A percentile compares a stretch with the other conserved stretches of the same genome.
These are phyloP conservation scores for Chiloscyllium punctatum DNA, from an alignment of 2,797 vertebrate species.

Conservation along the genomic window DNA sequence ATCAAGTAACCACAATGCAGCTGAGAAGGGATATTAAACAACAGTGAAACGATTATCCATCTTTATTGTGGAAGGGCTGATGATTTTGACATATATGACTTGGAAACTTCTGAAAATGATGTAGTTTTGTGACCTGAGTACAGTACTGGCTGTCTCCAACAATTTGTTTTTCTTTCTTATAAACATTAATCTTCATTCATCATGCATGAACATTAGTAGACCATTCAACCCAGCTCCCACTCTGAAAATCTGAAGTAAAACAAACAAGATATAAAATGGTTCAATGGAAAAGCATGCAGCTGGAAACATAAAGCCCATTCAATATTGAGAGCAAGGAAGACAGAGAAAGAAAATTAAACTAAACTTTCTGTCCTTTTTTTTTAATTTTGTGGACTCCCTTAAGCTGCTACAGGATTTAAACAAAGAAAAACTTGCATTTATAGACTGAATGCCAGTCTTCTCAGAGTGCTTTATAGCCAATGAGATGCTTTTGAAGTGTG, in stretches of 20 bases:
- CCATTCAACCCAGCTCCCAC: neutral
- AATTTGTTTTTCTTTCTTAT: neutral
- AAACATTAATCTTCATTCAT: conserved; percentile 5
- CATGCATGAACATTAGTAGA: neutral
- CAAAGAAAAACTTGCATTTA: neutral
- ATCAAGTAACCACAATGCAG: neutral
- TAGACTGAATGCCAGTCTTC: neutral
- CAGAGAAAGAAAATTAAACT: neutral
- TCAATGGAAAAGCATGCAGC: neutral
- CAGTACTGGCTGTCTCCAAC: neutral
- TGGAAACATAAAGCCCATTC: neutral
- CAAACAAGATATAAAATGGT: neutral
- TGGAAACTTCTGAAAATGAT: neutral
- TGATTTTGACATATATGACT: conserved; percentile 42
- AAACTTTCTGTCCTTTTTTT: neutral
- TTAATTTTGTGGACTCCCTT: neutral
- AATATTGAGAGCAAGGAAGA: neutral
- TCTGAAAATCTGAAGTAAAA: neutral
- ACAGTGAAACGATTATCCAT: conserved; percentile 50
- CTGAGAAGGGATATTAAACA: neutral
- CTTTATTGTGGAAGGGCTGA: conserved; percentile 46
- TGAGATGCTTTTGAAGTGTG: neutral
- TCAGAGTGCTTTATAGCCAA: neutral
- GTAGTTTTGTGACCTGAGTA: neutral
- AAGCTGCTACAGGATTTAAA: neutral